Evolutionary conservation across 2,888 invertebrate species (phyloP).

Genomic region (Metallyticus violacea): DNA sequence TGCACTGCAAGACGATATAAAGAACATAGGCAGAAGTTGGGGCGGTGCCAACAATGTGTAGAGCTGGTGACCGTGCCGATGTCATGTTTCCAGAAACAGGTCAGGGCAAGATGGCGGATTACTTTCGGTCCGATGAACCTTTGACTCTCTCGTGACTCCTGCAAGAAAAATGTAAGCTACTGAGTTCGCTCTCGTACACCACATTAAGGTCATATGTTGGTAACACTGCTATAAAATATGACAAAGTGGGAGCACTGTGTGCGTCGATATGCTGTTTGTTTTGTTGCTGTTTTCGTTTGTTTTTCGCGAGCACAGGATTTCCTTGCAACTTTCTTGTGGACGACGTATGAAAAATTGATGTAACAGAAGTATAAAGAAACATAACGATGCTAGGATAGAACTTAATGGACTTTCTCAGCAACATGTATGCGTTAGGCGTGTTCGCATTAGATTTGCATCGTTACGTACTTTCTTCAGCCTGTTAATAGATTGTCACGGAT

Average conservation of each 20-base stretch:
- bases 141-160: slow-evolving; percentile 5
- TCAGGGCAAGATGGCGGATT: slow-evolving; percentile 7
- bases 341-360: background rate
- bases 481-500: no score
- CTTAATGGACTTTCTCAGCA: background rate
- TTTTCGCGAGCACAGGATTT: background rate
- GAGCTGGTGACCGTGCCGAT: background rate
- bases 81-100: slow-evolving; percentile 1
- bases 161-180: no score
- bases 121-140: background rate
- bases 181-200: background rate
- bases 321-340: background rate
- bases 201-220: background rate
- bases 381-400: background rate
- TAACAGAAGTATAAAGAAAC: background rate
- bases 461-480: no score
- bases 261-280: background rate
- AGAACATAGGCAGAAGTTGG: background rate
- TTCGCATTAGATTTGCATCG: background rate
- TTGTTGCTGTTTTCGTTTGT: background rate
- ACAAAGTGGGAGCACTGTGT: background rate
- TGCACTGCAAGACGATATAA: background rate
- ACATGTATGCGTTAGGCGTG: background rate
- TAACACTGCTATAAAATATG: background rate
- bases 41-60: background rate